Percentiles rank a stretch among this genome's conserved stretches.
These are phyloP conservation scores for Caenorhabditis inopinata DNA, from an alignment of 1,140 invertebrate species.

Conservation along the genomic window DNA sequence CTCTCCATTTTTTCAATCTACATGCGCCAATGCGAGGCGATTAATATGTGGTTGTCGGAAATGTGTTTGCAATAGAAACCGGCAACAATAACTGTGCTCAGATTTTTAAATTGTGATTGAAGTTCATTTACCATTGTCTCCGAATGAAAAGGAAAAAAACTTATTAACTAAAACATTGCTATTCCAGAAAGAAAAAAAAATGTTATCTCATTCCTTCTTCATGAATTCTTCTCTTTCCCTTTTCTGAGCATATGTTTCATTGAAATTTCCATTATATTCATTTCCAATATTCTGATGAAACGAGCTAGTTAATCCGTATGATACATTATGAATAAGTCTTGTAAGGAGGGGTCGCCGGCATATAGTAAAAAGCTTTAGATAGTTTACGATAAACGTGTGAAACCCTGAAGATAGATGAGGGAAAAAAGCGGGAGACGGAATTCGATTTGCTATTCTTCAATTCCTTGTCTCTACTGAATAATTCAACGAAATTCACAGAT, in stretches of 20 bases:
- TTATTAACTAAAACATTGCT: constrained; percentile 2
- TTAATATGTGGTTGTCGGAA: constrained; percentile 7
- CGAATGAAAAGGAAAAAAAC: not conserved
- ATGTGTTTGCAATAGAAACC: not conserved
- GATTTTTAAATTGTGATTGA: too few species aligned
- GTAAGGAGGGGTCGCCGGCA: not conserved
- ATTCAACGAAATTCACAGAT: constrained; percentile 28
- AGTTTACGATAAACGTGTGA: constrained; percentile 29
- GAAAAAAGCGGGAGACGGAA: not conserved
- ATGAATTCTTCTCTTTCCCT: not conserved
- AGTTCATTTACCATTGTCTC: too few species aligned
- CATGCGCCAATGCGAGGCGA: not conserved
- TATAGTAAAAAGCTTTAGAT: constrained; percentile 26
- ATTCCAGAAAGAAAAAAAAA: not conserved
- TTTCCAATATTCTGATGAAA: constrained; percentile 11
- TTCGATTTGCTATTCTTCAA: constrained; percentile 14
- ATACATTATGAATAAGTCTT: constrained; percentile 27
- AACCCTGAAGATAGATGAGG: constrained; percentile 11
- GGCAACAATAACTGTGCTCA: too few species aligned
- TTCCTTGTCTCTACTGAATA: constrained; percentile 7
- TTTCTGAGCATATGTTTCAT: not conserved
- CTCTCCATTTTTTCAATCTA: not conserved
- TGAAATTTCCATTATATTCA: not conserved
- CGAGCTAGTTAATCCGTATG: constrained; percentile 1
- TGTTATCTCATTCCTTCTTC: not conserved